Evolutionary conservation across 2,888 invertebrate species (phyloP).

Genomic region (Galeopsomyia nigrocyanea): DNA sequence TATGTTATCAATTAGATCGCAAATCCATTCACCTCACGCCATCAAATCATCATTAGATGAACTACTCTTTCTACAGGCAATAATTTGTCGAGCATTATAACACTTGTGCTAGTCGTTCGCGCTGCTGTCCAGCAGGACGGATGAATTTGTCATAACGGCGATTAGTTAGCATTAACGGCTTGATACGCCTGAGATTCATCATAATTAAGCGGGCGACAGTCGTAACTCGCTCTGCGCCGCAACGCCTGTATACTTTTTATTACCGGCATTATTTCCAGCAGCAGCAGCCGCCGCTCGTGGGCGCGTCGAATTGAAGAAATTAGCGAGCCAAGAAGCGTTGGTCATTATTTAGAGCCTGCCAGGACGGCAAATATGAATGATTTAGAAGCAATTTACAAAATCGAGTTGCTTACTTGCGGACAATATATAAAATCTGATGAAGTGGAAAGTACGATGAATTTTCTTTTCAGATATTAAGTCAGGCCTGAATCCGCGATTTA

Average conservation of each 20-base stretch:
- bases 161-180: slow-evolving; percentile 38
- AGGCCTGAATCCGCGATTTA: no score
- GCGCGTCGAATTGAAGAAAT: slow-evolving; percentile 44
- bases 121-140: slow-evolving; percentile 3
- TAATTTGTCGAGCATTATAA: not conserved
- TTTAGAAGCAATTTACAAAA: no score
- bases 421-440: no score
- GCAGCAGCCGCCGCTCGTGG: not conserved
- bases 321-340: slow-evolving; percentile 6
- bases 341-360: not conserved
- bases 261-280: slow-evolving; percentile 2
- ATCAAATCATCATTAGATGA: no score
- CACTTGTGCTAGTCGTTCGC: not conserved
- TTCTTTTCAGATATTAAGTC: no score
- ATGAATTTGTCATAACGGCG: slow-evolving; percentile 40
- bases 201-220: slow-evolving; percentile 36
- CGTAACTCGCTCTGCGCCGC: not conserved
- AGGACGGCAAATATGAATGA: not conserved
- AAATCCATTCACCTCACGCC: no score
- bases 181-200: slow-evolving; percentile 36
- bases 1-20: no score
- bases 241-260: slow-evolving; percentile 19
- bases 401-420: no score
- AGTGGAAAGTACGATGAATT: no score
- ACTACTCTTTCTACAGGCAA: no score